Base-by-base conservation (phyloP, 2,113 vertebrate species). In the Brachyhypopomus gauderio region DNA sequence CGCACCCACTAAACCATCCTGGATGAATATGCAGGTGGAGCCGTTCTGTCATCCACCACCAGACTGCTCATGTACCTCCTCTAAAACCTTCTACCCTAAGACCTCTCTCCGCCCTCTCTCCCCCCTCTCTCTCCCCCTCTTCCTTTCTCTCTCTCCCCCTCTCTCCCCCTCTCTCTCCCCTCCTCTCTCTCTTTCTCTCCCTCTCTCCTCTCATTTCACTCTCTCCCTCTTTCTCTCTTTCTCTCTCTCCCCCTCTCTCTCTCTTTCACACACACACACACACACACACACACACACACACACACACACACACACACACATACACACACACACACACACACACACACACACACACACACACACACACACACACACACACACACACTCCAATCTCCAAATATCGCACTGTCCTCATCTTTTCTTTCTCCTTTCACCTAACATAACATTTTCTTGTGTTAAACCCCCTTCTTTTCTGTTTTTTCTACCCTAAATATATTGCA, bases 1-100 rank as follows among this genome's bases (percentile, higher is more conserved):
- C 80, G 88, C 66, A 66, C 55, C 87, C 86, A 91, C 91, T 89
- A 89, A 89, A 89, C 87, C 77, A 79, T 87, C 86, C 75, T 85
- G 87, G 76, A 90, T 90, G 81, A 90, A 88, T 6, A 63, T 86
- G 86, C 86, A 81, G 74, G 66, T 81, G 79, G 74, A 83, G 89
- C 85, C 86, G 83, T 88, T 85, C 87, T 84, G 83, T 82, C 59
- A 74, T 23, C 84, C 78, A 67, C 60, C 1, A n/a, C 78, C 86
- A 87, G 86, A 82, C 14, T 41, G 48, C n/a, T 71, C 63, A 77
- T 79, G 73, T 79, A 86, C 86, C 83, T 76, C 67, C 41, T 30
- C 30, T 20, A 83, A 55, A 36, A 1, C 30, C 30, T 30, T 30
- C 30, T 76, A 82, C 72, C 25, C 70, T 30, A 56, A 41, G 67